A percentile compares a stretch with the other conserved stretches of the same genome.
phyloP scores from a whole-genome alignment of 2,888 invertebrate species.

The Philonicus albiceps region DNA sequence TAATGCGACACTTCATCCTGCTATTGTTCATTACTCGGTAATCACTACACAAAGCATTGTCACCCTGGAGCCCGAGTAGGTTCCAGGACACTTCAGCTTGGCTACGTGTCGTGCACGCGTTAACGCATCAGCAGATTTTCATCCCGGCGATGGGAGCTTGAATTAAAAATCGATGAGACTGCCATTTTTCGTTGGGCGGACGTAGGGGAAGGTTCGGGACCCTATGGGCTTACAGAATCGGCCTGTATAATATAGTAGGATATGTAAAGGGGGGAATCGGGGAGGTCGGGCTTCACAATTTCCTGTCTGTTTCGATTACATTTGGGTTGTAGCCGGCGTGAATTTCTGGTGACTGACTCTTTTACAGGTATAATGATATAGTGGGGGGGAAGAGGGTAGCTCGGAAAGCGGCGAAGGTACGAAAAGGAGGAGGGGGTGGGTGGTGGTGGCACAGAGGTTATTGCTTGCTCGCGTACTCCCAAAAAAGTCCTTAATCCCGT shows the following conservation, averaged over 20 bases:
- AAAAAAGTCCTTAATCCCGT: background rate
- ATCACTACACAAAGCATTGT: background rate
- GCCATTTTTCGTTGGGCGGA: background rate
- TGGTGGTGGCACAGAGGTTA: too few relatives aligned
- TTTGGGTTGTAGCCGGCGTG: background rate
- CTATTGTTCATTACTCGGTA: slow-evolving; percentile 10
- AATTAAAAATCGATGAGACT: slow-evolving; percentile 19
- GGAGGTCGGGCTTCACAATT: background rate
- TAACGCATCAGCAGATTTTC: slow-evolving; percentile 7
- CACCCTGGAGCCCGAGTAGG: background rate
- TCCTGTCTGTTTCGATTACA: background rate
- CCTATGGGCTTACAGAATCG: background rate
- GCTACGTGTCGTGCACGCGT: slow-evolving; percentile 5
- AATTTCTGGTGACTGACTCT: background rate
- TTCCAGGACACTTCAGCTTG: background rate
- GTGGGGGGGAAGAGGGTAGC: background rate
- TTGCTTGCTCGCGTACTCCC: background rate
- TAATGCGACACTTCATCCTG: slow-evolving; percentile 22
- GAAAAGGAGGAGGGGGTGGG: too few relatives aligned
- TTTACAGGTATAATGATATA: background rate
- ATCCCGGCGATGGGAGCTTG: background rate
- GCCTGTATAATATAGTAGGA: background rate
- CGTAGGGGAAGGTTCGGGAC: background rate
- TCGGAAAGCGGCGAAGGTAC: too few relatives aligned
- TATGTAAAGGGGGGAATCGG: background rate